Conservation (phyloP, 2,888 invertebrate species). For the Xanthia togata region DNA sequence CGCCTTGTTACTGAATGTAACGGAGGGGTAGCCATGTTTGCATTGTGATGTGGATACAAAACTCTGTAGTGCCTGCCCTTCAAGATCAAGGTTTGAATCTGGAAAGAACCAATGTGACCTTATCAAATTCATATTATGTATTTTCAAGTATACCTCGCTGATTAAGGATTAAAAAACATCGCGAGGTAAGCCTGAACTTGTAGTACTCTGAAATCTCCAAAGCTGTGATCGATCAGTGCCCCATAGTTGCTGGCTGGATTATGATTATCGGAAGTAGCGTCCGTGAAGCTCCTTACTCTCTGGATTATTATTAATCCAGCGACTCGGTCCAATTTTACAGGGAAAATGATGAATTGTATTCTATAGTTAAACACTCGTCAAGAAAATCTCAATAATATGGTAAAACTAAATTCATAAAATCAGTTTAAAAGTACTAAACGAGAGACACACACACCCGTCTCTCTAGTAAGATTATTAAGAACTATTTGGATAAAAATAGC, state of each 20-base stretch:
- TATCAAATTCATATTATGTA: background rate
- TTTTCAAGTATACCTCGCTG: background rate
- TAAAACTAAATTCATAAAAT: background rate
- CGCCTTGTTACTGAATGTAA: constrained; percentile 27
- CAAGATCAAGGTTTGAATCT: background rate
- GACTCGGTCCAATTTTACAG: background rate
- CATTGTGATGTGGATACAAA: background rate
- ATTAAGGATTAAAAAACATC: background rate
- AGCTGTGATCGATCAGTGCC: background rate
- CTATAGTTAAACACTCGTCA: background rate
- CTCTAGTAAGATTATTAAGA: background rate
- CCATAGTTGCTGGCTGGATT: background rate
- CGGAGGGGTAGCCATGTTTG: constrained; percentile 42
- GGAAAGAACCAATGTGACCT: background rate
- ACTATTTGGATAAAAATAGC: background rate
- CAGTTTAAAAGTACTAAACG: background rate
- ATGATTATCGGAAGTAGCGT: too few relatives aligned
- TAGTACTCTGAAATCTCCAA: background rate
- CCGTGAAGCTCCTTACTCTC: too few relatives aligned
- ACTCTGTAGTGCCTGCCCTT: background rate
- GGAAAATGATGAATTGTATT: background rate
- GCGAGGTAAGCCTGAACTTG: background rate
- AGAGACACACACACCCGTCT: background rate
- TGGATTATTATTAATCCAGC: background rate
- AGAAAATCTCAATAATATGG: too few relatives aligned